phyloP scores from a whole-genome alignment of 2,113 vertebrate genomes.

The Pteropus alecto region DNA sequence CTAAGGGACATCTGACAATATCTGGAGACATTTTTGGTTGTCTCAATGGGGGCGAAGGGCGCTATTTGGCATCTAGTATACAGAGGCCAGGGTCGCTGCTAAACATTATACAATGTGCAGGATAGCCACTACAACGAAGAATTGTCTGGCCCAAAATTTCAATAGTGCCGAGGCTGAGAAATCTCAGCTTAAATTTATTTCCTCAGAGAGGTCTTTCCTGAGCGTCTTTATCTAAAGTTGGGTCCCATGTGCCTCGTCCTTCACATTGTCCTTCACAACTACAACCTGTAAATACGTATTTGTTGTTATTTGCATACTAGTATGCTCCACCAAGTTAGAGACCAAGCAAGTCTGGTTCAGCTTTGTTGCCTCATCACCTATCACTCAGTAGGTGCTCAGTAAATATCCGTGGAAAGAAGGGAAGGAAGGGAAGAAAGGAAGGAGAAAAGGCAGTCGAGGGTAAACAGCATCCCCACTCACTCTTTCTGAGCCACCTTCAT shows the following conservation, averaged over 20 bases:
- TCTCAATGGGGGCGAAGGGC: background rate
- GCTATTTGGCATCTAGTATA: background rate
- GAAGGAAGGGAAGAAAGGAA: background rate
- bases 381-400: background rate
- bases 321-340: background rate
- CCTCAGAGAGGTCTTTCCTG: background rate
- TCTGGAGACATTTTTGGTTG: background rate
- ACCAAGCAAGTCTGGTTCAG: background rate
- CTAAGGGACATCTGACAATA: background rate
- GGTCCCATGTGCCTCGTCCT: background rate
- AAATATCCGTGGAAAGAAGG: background rate
- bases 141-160: background rate
- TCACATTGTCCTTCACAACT: background rate
- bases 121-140: background rate
- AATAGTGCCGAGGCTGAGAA: background rate
- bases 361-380: background rate
- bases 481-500: background rate
- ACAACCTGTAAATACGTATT: background rate
- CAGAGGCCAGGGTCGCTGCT: background rate
- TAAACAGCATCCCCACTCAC: accelerated
- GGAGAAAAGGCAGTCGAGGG: background rate
- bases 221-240: background rate
- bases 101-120: background rate
- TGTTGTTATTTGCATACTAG: background rate
- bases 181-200: background rate